These are phyloP conservation scores for Watersipora subatra DNA, from an alignment of 1,140 invertebrate genomes.

Conservation along the genomic window DNA sequence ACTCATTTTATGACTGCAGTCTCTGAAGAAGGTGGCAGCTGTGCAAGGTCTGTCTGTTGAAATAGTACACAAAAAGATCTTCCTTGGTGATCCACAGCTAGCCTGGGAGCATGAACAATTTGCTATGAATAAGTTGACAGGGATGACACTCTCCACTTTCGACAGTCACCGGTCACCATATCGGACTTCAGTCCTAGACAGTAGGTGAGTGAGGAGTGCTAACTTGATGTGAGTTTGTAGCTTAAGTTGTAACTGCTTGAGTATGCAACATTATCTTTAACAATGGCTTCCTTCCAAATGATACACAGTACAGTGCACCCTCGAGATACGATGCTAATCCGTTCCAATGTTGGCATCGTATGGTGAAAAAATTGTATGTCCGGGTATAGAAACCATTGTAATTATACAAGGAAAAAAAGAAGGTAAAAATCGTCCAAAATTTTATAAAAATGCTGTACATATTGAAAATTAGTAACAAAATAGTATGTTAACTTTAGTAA, in stretches of 20 bases:
- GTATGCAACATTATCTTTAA: too few species aligned
- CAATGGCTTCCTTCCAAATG: neutral
- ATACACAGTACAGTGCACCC: neutral
- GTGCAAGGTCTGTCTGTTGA: slow-evolving; percentile 44
- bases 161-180: slow-evolving; percentile 41
- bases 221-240: neutral
- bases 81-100: slow-evolving; percentile 77
- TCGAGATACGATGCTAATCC: too few species aligned
- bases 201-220: slow-evolving; percentile 23
- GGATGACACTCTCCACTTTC: slow-evolving; percentile 74
- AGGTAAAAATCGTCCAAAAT: neutral
- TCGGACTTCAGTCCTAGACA: slow-evolving; percentile 39
- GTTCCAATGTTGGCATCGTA: too few species aligned
- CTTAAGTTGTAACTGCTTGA: neutral
- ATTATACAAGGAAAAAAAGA: neutral
- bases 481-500: too few species aligned
- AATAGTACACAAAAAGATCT: slow-evolving; percentile 89
- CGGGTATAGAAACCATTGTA: too few species aligned
- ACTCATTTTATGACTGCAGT: too few species aligned
- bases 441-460: too few species aligned
- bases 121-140: slow-evolving; percentile 75
- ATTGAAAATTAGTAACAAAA: too few species aligned
- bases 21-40: neutral
- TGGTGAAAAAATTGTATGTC: too few species aligned
- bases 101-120: slow-evolving; percentile 96